These are phyloP conservation scores for Physeter macrocephalus DNA, from an alignment of 2,113 vertebrate species.

Conservation along the genomic window DNA sequence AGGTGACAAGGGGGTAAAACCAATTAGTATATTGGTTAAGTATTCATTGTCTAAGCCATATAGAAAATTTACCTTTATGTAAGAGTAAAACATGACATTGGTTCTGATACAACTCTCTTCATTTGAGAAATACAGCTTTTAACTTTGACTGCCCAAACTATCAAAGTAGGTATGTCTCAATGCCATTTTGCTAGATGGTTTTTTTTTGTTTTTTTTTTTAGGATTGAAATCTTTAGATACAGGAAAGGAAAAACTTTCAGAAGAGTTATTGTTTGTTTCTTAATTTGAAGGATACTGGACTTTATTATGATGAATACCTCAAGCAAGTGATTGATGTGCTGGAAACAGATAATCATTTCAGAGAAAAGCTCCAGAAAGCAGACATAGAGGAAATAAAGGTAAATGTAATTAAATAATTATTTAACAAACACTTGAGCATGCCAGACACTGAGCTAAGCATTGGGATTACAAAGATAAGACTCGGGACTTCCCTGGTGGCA, in stretches of 20 bases:
- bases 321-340: constrained; percentile 98
- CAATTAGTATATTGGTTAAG: not conserved
- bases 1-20: not conserved
- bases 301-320: constrained; percentile 98
- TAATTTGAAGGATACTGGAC: constrained; percentile 91
- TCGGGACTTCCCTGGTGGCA: no score
- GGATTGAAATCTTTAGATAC: constrained; percentile 26
- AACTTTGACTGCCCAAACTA: not conserved
- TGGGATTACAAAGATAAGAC: not conserved
- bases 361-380: constrained; percentile 97
- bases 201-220: constrained; percentile 15
- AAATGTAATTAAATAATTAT: constrained; percentile 45
- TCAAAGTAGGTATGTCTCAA: not conserved
- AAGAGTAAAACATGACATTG: not conserved
- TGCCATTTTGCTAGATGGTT: constrained; percentile 14
- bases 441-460: not conserved
- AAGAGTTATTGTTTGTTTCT: constrained; percentile 50
- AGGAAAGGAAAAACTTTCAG: constrained; percentile 2
- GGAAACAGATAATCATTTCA: constrained; percentile 97
- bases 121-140: not conserved
- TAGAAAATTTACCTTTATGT: not conserved
- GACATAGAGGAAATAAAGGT: constrained; percentile 99
- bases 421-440: not conserved
- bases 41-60: not conserved
- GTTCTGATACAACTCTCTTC: not conserved